These are phyloP conservation scores for Dromas ardeola DNA, from an alignment of 2,113 vertebrate genomes.

Conservation along the genomic window DNA sequence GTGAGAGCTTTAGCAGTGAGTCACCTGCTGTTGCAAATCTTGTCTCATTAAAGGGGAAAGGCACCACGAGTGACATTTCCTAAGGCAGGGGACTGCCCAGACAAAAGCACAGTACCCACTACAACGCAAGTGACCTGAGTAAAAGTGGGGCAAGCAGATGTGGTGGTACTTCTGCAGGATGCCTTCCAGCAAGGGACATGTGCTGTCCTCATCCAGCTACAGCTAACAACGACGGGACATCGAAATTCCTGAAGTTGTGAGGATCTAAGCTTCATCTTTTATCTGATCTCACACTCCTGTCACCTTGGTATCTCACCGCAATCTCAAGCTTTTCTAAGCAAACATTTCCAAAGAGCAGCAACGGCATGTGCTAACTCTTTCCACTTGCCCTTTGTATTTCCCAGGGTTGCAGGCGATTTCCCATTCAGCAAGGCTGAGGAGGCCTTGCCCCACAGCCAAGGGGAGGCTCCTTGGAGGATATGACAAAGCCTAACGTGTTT, in stretches of 20 bases:
- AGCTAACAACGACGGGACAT: background rate
- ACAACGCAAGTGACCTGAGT: background rate
- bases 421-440: background rate
- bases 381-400: constrained; percentile 46
- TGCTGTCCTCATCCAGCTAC: background rate
- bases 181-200: background rate
- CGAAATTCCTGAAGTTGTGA: background rate
- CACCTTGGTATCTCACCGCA: constrained; percentile 9
- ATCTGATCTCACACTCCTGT: background rate
- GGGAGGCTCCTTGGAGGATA: background rate
- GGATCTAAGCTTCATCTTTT: background rate
- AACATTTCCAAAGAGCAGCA: constrained; percentile 48
- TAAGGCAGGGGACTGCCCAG: background rate
- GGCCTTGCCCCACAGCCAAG: background rate
- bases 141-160: background rate
- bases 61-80: background rate
- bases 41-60: background rate
- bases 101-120: background rate
- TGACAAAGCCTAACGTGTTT: background rate
- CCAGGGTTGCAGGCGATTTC: background rate
- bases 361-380: constrained; percentile 47
- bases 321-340: constrained; percentile 33
- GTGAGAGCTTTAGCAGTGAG: background rate
- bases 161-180: background rate
- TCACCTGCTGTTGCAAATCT: background rate